phyloP scores from a whole-genome alignment of 2,113 vertebrate species.

The Reinhardtius hippoglossoides region DNA sequence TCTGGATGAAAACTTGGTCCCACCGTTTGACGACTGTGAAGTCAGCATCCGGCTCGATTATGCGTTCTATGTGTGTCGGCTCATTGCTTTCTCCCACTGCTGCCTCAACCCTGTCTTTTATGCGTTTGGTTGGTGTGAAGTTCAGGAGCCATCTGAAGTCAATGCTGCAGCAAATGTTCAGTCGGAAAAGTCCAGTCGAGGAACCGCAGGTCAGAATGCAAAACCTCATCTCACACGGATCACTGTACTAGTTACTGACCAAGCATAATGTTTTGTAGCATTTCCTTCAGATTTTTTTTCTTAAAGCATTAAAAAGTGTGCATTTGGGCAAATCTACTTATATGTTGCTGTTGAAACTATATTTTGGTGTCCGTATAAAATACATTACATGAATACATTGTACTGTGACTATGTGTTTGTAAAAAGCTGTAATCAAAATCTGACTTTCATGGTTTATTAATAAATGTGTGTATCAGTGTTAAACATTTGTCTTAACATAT shows the following conservation, averaged over 20 bases:
- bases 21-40: slow-evolving; percentile 68
- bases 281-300: too few species aligned
- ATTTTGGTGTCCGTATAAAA: too few species aligned
- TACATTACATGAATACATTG: too few species aligned
- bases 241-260: slow-evolving; percentile 56
- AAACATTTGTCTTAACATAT: not conserved
- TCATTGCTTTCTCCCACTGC: slow-evolving; percentile 91
- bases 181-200: not conserved
- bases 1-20: slow-evolving; percentile 43
- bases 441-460: too few species aligned
- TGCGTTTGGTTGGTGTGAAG: slow-evolving; percentile 89
- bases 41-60: slow-evolving; percentile 66
- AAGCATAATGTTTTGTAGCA: not conserved
- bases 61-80: slow-evolving; percentile 81
- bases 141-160: slow-evolving; percentile 88
- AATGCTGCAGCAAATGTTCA: slow-evolving; percentile 60
- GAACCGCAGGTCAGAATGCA: slow-evolving; percentile 26
- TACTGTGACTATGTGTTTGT: too few species aligned
- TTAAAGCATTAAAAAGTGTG: not conserved
- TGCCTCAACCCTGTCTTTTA: slow-evolving; percentile 94
- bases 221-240: slow-evolving; percentile 52
- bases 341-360: too few species aligned
- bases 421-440: not conserved
- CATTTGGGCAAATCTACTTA: not conserved
- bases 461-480: not conserved